Evolutionary conservation across 2,888 invertebrate species (phyloP).

Genomic region (Shargacucullia verbasci): DNA sequence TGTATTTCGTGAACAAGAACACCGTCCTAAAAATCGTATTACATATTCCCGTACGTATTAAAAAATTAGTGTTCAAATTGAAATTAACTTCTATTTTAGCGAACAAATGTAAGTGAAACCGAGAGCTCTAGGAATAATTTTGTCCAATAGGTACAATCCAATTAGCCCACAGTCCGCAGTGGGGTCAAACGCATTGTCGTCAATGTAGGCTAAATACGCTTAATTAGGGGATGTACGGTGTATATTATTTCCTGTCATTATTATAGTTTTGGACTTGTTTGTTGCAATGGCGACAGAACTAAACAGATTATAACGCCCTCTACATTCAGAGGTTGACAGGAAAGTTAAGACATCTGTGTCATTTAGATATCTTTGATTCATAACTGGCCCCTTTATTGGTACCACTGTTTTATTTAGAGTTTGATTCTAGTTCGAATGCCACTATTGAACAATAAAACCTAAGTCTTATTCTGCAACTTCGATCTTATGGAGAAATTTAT

Average conservation of each 20-base stretch:
- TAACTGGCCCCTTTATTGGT: no score
- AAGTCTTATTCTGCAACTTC: not conserved
- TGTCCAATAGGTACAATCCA: conserved; percentile 56
- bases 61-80: no score
- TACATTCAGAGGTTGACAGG: not conserved
- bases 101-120: conserved; percentile 32
- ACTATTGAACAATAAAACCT: no score
- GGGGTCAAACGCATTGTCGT: conserved; percentile 70
- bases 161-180: conserved; percentile 58
- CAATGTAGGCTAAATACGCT: conserved; percentile 70
- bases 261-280: conserved; percentile 41
- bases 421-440: no score
- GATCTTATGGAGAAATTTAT: conserved; percentile 11
- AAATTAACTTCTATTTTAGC: conserved; percentile 4
- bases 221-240: conserved; percentile 71
- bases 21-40: no score
- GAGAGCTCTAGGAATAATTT: conserved; percentile 46
- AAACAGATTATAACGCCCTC: not conserved
- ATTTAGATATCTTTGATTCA: not conserved
- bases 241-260: conserved; percentile 63
- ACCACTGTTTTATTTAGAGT: no score
- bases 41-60: no score
- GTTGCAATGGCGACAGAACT: conserved; percentile 14
- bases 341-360: not conserved
- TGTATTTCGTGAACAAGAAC: not conserved